A percentile compares a stretch with the other conserved stretches of the same genome.
Evolutionary conservation across 2,888 invertebrate species (phyloP).

Genomic region (Nasonia oneida): DNA sequence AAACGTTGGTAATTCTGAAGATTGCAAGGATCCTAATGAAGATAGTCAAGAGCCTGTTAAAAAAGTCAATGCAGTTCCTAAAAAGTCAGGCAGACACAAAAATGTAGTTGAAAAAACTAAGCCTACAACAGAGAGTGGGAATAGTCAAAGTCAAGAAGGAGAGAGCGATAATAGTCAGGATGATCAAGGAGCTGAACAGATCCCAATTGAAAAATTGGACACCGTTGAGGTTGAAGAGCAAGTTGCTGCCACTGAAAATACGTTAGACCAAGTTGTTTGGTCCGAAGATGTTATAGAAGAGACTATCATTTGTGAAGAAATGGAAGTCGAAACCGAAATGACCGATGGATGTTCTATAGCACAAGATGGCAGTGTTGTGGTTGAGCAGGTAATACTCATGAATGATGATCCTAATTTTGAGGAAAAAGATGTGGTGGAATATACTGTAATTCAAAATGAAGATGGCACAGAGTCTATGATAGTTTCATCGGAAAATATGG

Average conservation of each 20-base stretch:
- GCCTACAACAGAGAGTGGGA: constrained; percentile 53
- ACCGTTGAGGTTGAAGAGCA: constrained; percentile 65
- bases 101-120: constrained; percentile 47
- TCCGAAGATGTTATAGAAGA: constrained; percentile 76
- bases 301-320: constrained; percentile 77
- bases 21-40: constrained; percentile 65
- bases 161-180: constrained; percentile 72
- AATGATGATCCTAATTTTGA: constrained; percentile 65
- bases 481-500: constrained; percentile 64
- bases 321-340: constrained; percentile 73
- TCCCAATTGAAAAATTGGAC: constrained; percentile 65
- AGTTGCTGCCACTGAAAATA: constrained; percentile 59
- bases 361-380: constrained; percentile 67
- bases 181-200: constrained; percentile 55
- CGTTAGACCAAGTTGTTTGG: constrained; percentile 63
- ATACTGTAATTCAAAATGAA: constrained; percentile 72
- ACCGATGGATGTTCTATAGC: constrained; percentile 64
- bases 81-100: constrained; percentile 67
- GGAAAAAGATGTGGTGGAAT: constrained; percentile 68
- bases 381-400: constrained; percentile 71
- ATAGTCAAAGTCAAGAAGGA: constrained; percentile 66
- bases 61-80: constrained; percentile 61
- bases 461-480: constrained; percentile 69
- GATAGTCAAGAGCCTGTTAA: constrained; percentile 62
- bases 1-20: constrained; percentile 67